phyloP scores from a whole-genome alignment of 2,888 invertebrate genomes.

The Drosophila anomalata region DNA sequence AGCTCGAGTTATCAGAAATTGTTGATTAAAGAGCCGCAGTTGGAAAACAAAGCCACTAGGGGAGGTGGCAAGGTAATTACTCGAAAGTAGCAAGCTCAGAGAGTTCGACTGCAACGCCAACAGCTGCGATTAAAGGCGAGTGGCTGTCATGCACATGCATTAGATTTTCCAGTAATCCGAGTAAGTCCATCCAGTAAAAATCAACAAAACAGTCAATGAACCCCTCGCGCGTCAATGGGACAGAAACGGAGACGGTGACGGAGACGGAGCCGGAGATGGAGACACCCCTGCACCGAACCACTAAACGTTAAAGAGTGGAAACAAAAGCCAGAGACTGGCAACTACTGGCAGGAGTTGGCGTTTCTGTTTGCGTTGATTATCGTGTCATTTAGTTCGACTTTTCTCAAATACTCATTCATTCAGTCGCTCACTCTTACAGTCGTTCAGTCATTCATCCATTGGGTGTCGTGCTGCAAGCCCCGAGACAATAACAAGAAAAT shows the following conservation, averaged over 20 bases:
- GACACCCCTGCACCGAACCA: not conserved
- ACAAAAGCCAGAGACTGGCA: constrained; percentile 31
- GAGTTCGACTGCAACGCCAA: constrained; percentile 5
- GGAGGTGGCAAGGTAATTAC: not conserved
- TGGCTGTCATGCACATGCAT: constrained; percentile 21
- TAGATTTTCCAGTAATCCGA: constrained; percentile 52
- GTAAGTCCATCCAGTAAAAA: constrained; percentile 53
- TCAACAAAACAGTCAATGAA: constrained; percentile 75
- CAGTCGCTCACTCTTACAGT: constrained; percentile 53
- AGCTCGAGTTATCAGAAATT: not conserved
- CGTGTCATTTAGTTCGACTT: constrained; percentile 61
- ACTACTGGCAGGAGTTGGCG: constrained; percentile 34
- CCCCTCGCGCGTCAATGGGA: constrained; percentile 53
- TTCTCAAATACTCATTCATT: constrained; percentile 55
- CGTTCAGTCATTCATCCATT: constrained; percentile 35
- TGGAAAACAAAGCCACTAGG: too few relatives aligned
- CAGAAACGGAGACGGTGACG: constrained; percentile 22
- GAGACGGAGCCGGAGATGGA: not conserved
- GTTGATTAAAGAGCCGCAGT: not conserved
- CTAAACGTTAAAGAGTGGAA: constrained; percentile 33
- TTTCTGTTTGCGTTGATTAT: constrained; percentile 54
- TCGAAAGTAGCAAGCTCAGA: not conserved
- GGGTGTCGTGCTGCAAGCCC: constrained; percentile 36
- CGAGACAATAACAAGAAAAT: constrained; percentile 71
- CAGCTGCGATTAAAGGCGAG: constrained; percentile 24